These are phyloP conservation scores for Acheta domesticus DNA, from an alignment of 2,888 invertebrate species.

Conservation along the genomic window DNA sequence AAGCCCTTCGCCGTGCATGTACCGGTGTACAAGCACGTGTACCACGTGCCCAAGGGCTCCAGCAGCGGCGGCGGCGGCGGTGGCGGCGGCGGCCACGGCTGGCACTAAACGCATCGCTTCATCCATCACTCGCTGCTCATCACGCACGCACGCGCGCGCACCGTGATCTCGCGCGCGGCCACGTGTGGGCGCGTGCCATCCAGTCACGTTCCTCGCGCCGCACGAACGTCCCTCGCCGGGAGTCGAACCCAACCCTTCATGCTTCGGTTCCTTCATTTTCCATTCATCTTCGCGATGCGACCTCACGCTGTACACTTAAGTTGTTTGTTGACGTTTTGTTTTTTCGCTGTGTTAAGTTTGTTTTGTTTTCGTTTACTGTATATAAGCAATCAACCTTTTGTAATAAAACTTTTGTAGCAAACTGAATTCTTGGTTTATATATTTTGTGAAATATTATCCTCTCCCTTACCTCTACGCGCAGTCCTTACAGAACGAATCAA, in stretches of 20 bases:
- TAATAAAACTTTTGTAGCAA: slow-evolving; percentile 8
- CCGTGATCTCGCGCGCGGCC: background rate
- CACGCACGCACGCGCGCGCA: background rate
- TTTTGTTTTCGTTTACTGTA: background rate
- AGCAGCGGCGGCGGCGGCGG: background rate
- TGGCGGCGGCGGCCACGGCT: background rate
- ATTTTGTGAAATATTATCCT: background rate
- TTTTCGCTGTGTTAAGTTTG: slow-evolving; percentile 7
- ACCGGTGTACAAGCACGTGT: slow-evolving; percentile 36
- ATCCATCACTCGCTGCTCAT: background rate
- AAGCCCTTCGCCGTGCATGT: slow-evolving; percentile 37
- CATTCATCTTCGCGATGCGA: background rate
- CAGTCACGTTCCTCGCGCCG: background rate
- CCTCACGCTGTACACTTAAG: background rate
- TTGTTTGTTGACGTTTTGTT: background rate
- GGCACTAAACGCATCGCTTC: too few species aligned
- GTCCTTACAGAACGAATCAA: too few species aligned
- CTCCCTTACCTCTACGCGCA: too few species aligned
- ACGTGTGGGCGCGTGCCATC: background rate
- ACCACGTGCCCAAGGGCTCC: slow-evolving; percentile 31
- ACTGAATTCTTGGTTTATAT: background rate
- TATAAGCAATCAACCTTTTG: background rate
- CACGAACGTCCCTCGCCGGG: too few species aligned
- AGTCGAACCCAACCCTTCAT: too few species aligned
- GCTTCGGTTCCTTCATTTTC: background rate